Evolutionary conservation across 1,140 invertebrate genomes (phyloP).

Genomic region (Zaprionus inermis): DNA sequence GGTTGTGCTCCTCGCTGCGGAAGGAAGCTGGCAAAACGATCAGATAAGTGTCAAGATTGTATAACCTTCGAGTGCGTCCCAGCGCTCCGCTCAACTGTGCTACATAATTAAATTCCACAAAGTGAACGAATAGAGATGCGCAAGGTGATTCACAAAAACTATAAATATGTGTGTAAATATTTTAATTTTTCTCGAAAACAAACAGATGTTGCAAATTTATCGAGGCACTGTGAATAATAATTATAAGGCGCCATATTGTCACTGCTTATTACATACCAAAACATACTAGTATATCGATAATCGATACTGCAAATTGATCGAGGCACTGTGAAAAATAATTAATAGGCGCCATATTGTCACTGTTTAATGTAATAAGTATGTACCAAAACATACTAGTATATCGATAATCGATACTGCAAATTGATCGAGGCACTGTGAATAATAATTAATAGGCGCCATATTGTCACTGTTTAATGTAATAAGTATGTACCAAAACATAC

Average conservation of each 20-base stretch:
- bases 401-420: too few species aligned
- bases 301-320: too few species aligned
- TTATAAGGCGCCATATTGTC: neutral
- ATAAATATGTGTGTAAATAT: neutral
- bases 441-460: too few species aligned
- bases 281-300: neutral
- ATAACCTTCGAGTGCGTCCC: conserved; percentile 72
- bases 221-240: neutral
- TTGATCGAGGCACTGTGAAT: too few species aligned
- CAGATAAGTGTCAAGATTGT: conserved; percentile 80
- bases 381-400: too few species aligned
- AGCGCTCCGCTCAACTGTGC: conserved; percentile 30
- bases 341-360: too few species aligned
- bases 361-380: too few species aligned
- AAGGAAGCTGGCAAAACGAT: conserved; percentile 76
- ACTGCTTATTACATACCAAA: neutral
- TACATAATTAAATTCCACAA: conserved; percentile 64
- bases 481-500: too few species aligned
- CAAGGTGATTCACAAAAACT: neutral
- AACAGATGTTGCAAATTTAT: neutral
- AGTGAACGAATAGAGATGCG: conserved; percentile 35
- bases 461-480: too few species aligned
- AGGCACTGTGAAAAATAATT: too few species aligned
- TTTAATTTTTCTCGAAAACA: neutral
- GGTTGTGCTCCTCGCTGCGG: conserved; percentile 18